Percentiles rank a stretch among this genome's conserved stretches.
Conservation (phyloP, 2,113 vertebrate genomes). For the Gadus chalcogrammus region DNA sequence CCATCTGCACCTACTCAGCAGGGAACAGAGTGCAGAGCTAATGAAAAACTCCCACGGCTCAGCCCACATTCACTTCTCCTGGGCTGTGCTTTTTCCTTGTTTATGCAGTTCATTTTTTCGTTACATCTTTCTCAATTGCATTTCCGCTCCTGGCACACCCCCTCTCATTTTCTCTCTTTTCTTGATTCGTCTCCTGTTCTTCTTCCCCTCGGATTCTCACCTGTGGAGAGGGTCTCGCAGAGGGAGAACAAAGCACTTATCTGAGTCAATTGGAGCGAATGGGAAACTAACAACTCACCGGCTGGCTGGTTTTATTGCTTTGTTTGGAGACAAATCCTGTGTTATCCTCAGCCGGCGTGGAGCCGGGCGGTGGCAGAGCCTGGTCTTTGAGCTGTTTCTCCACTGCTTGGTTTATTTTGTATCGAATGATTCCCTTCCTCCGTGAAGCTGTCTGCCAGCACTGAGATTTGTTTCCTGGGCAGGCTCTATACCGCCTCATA, state of each 20-base stretch:
- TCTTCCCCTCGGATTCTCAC: conserved; percentile 34
- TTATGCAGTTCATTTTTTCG: background rate
- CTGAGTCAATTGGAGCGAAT: conserved; percentile 54
- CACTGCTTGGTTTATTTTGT: conserved; percentile 39
- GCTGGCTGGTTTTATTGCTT: conserved; percentile 67
- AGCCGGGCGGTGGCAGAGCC: background rate
- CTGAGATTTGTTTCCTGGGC: too few species aligned
- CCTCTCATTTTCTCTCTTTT: conserved; percentile 31
- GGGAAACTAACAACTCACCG: conserved; percentile 63
- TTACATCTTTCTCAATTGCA: conserved; percentile 44
- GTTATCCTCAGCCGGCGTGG: conserved; percentile 22
- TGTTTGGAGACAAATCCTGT: conserved; percentile 53
- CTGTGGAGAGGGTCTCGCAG: conserved; percentile 48
- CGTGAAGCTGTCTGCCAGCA: too few species aligned
- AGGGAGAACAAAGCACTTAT: conserved; percentile 36
- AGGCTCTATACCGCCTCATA: too few species aligned
- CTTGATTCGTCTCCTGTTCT: conserved; percentile 35
- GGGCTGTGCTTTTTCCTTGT: conserved; percentile 38
- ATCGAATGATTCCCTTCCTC: background rate
- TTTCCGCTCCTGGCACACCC: conserved; percentile 47
- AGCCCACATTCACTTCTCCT: conserved; percentile 61
- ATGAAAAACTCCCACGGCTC: conserved; percentile 63
- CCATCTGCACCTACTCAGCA: conserved; percentile 53
- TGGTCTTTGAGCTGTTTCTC: conserved; percentile 20
- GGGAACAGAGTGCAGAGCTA: conserved; percentile 59